Evolutionary conservation across 2,113 vertebrate genomes (phyloP).

Genomic region (Gracilinanus agilis): DNA sequence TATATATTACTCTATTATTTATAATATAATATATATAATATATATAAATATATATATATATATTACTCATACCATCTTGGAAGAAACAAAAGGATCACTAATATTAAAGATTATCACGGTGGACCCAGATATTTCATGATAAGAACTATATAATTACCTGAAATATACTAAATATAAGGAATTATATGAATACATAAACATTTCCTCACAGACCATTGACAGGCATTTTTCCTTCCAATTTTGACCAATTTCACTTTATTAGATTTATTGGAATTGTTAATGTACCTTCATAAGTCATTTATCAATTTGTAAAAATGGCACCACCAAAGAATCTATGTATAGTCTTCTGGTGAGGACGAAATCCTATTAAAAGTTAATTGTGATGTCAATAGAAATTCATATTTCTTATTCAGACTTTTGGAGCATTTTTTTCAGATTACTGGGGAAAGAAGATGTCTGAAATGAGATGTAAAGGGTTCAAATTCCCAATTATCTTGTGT

Average conservation of each 20-base stretch:
- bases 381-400: not conserved
- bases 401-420: not conserved
- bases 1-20: not conserved
- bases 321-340: constrained; percentile 20
- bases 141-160: too few relatives aligned
- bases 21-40: too few relatives aligned
- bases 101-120: too few relatives aligned
- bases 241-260: constrained; percentile 9
- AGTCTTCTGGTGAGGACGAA: constrained; percentile 9
- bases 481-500: not conserved
- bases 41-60: too few relatives aligned
- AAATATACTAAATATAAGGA: not conserved
- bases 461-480: not conserved
- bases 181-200: not conserved
- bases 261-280: constrained; percentile 5
- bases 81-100: not conserved
- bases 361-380: constrained; percentile 4
- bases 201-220: constrained; percentile 32
- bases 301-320: constrained; percentile 41
- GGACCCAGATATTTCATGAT: too few relatives aligned
- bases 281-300: constrained; percentile 21
- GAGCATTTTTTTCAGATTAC: constrained; percentile 31
- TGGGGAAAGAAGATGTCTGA: not conserved
- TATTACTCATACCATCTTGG: not conserved
- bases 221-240: constrained; percentile 64